These are phyloP conservation scores for Hemithea aestivaria DNA, from an alignment of 2,888 invertebrate genomes.

Conservation along the genomic window DNA sequence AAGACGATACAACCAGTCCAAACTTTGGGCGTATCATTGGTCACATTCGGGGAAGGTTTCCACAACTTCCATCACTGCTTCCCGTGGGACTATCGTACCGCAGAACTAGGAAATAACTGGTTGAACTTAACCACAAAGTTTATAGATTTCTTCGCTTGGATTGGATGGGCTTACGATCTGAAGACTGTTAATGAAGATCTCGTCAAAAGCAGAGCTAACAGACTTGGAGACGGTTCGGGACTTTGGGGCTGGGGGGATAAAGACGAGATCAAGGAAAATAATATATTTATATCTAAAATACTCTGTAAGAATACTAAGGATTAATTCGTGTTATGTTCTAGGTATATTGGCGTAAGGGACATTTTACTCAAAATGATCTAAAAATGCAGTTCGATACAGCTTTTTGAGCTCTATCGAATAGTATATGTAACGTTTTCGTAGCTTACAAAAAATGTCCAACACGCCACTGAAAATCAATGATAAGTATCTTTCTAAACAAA, in stretches of 20 bases:
- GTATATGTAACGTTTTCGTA: too few species aligned
- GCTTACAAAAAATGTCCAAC: too few species aligned
- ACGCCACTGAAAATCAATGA: too few species aligned
- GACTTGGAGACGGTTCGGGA: constrained; percentile 46
- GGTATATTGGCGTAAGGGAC: too few species aligned
- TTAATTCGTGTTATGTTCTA: too few species aligned
- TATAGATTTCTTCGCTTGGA: constrained; percentile 47
- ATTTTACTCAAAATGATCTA: too few species aligned
- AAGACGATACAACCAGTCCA: constrained; percentile 40
- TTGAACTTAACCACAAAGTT: constrained; percentile 44
- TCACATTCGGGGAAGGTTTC: constrained; percentile 47
- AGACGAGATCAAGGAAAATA: constrained; percentile 10
- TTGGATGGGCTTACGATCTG: constrained; percentile 53
- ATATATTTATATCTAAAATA: too few species aligned
- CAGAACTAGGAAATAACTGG: constrained; percentile 46
- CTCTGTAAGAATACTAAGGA: constrained; percentile 6
- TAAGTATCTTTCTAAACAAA: too few species aligned
- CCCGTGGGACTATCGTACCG: constrained; percentile 52
- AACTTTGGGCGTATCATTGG: constrained; percentile 30
- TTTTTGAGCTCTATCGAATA: too few species aligned
- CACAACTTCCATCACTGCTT: constrained; percentile 53
- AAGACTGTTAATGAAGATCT: constrained; percentile 37
- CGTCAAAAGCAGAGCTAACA: constrained; percentile 30
- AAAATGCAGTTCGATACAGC: too few species aligned
- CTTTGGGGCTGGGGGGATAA: constrained; percentile 34